Conservation (phyloP, 2,113 vertebrate species). For the Bubo scandiacus region DNA sequence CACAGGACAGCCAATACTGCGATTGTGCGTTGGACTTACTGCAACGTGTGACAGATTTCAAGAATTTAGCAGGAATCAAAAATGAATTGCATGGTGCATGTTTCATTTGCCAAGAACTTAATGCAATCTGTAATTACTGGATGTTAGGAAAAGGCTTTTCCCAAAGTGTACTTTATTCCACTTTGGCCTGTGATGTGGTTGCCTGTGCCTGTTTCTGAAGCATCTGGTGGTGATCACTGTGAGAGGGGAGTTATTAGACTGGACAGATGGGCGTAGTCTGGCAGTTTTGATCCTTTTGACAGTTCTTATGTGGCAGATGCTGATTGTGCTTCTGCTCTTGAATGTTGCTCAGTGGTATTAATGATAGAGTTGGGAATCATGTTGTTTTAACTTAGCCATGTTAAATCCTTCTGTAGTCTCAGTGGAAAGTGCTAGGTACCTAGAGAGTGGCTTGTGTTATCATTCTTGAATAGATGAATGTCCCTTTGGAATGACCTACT, state of each 20-base stretch:
- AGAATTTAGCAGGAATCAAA: not conserved
- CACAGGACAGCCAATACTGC: not conserved
- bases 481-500: not conserved
- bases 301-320: not conserved
- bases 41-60: not conserved
- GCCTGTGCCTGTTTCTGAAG: not conserved
- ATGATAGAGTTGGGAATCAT: not conserved
- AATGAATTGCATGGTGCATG: not conserved
- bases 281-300: not conserved
- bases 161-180: not conserved
- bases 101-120: not conserved
- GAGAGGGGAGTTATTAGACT: not conserved
- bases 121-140: not conserved
- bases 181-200: not conserved
- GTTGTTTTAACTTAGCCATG: not conserved
- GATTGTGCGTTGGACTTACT: not conserved
- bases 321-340: not conserved
- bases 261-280: not conserved
- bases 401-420: not conserved
- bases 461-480: not conserved
- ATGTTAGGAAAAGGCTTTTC: not conserved
- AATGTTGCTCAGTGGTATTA: not conserved
- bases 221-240: not conserved
- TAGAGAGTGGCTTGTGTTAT: not conserved
- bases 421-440: not conserved